Evolutionary conservation across 1,140 invertebrate genomes (phyloP), one percentile per base, ranked within the genome.

Genomic region (Drosophila repletoides): DNA sequence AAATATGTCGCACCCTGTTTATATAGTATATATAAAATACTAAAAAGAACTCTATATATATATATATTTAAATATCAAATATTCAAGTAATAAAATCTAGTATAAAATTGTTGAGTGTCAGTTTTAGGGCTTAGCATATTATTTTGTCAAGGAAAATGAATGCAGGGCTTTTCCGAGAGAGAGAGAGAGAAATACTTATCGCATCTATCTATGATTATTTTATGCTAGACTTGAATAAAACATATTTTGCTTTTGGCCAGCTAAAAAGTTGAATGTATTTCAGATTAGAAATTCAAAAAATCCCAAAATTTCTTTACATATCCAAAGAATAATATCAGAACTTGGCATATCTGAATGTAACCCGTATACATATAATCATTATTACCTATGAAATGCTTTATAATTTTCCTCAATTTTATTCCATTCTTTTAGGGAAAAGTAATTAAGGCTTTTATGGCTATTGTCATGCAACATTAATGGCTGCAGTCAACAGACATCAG

Each of bases 81-180:
- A 19, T 28, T 9, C 19, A 52, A 3, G 28, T 22, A 34, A 36
- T 53, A 53, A 34, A 60, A 43, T 29, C 14, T 43, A 45, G 45
- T n/a, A 55, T 63, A 12, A 55, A 64, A 41, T 64, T 63, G 65
- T 69, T 69, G 19, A 45, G 6, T 56, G 10, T 56, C 21, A 43
- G 41, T 64, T 36, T 26, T 52, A 61, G 48, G 29, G 15, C 40
- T 59, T 66, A 60, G 22, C 36, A 51, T 36, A 29, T 59, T 10
- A 49, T 31, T 59, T 58, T 43, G 2, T 5, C 1, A 40, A 28
- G 5, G 31, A 17, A 56, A 22, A 45, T 21, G n/a, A 14, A 15
- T 51, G 53, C 53, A 59, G 49, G 53, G 46, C 56, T 61, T 66
- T 60, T 43, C 40, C 33, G 21, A 33, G 4, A 28, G 24, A 29